These are phyloP conservation scores for Diarsia brunnea DNA, from an alignment of 2,888 invertebrate species.

Conservation along the genomic window DNA sequence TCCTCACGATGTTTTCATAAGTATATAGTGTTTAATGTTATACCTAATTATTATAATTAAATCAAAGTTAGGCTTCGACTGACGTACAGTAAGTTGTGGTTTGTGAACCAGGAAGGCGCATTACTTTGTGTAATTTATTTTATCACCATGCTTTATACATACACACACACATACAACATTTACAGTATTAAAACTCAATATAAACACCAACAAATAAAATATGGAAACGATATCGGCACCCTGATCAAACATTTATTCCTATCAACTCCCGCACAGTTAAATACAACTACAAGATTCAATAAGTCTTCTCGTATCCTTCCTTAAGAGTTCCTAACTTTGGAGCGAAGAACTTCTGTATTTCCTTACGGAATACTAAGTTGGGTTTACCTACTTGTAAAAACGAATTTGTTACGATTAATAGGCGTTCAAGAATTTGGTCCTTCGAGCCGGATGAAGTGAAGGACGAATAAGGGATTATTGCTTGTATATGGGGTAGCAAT, in stretches of 20 bases:
- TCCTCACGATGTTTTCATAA: too few relatives aligned
- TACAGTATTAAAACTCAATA: neutral
- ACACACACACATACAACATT: too few relatives aligned
- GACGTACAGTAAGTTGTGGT: too few relatives aligned
- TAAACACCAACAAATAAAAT: neutral
- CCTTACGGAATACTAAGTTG: slow-evolving; percentile 47
- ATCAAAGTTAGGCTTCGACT: too few relatives aligned
- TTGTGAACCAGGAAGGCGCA: too few relatives aligned
- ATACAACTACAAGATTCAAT: slow-evolving; percentile 38
- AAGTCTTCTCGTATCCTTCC: neutral
- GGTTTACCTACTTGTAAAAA: slow-evolving; percentile 11
- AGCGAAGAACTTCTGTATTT: slow-evolving; percentile 23
- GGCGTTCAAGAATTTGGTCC: neutral
- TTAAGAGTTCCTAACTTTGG: slow-evolving; percentile 27
- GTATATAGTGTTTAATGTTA: too few relatives aligned
- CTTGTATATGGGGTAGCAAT: too few relatives aligned
- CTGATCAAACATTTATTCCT: slow-evolving; percentile 18
- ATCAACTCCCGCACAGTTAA: slow-evolving; percentile 10
- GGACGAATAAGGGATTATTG: slow-evolving; percentile 3
- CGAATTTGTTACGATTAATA: slow-evolving; percentile 34
- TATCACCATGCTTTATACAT: too few relatives aligned
- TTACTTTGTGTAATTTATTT: too few relatives aligned
- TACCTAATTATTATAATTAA: too few relatives aligned
- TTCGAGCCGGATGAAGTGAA: slow-evolving; percentile 1
- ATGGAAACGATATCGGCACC: neutral